Conservation (phyloP, 2,113 vertebrate species). For the Odontophorus gujanensis region DNA sequence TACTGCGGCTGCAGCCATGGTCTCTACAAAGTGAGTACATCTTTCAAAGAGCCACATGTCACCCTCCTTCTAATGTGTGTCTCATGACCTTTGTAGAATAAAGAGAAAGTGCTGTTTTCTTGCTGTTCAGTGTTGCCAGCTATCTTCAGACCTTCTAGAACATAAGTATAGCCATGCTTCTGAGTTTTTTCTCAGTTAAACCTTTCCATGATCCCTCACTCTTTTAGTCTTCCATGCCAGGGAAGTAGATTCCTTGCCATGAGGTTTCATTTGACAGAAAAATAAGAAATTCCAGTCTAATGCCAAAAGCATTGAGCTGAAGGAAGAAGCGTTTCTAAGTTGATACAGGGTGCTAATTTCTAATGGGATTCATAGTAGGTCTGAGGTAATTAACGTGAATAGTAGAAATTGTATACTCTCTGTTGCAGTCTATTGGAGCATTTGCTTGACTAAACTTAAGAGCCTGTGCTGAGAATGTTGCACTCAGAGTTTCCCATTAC, state of each 20-base stretch:
- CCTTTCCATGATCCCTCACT: background rate
- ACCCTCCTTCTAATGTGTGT: background rate
- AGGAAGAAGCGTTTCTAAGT: background rate
- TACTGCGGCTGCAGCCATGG: slow-evolving; percentile 93
- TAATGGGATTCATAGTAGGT: background rate
- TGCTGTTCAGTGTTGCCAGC: background rate
- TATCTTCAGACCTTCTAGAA: background rate
- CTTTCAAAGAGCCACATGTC: background rate
- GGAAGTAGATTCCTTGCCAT: background rate
- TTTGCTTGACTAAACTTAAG: background rate
- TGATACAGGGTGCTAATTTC: background rate
- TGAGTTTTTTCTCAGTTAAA: background rate
- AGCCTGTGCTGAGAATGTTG: background rate
- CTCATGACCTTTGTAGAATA: background rate
- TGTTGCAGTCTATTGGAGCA: background rate
- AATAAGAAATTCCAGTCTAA: background rate
- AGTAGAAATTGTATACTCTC: background rate
- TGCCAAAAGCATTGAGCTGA: background rate
- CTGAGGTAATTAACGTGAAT: background rate
- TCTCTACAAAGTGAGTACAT: slow-evolving; percentile 85
- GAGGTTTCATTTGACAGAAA: background rate
- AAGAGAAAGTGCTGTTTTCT: background rate
- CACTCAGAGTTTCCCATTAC: background rate
- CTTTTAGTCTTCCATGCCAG: background rate
- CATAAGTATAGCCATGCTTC: fast-evolving